Base-by-base conservation (phyloP, 2,888 invertebrate species). In the Trichogramma evanescens region DNA sequence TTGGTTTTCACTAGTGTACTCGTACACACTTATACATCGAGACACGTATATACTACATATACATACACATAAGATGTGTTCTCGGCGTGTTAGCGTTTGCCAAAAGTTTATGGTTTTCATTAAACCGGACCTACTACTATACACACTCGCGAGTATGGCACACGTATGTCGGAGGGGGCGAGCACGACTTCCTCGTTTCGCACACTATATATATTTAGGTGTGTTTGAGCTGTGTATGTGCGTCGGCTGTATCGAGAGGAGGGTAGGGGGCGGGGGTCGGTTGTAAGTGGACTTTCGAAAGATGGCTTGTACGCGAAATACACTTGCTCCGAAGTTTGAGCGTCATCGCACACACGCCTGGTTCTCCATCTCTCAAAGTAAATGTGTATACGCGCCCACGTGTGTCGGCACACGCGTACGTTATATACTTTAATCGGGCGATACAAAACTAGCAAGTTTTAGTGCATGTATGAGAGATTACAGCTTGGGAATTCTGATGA, bases 71-170 rank as follows among this genome's bases (percentile, higher is more conserved):
- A 64, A 65, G 60, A 66, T 65, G 26, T 26, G 26, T 26, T 26
- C 26, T 26, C 54, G 62, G 59, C 59, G 56, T 54, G 60, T 55
- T 63, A 61, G 45, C 46, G 39, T 50, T 26, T 46, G 62, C 62
- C 56, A 65, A 66, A 66, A 68, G 66, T 74, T 74, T 72, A 73
- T 68, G 69, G 63, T 65, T 73, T 71, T 72, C 72, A 70, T 72
- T 70, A 72, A 71, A 70, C 67, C 68, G 66, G 63, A 56, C 66
- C 65, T 63, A 62, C 61, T 65, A 65, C 54, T 53, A 62, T 50
- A 61, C 48, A 58, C 58, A 9, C 50, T 61, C 61, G 53, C 56
- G 61, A 60, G 61, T 58, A 44, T 26, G 55, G 48, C 13, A 54
- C 53, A 50, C n/a, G 56, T 52, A 51, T 56, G 44, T 49, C 61